phyloP scores from a whole-genome alignment of 2,113 vertebrate species.

The Rhinopithecus roxellana region DNA sequence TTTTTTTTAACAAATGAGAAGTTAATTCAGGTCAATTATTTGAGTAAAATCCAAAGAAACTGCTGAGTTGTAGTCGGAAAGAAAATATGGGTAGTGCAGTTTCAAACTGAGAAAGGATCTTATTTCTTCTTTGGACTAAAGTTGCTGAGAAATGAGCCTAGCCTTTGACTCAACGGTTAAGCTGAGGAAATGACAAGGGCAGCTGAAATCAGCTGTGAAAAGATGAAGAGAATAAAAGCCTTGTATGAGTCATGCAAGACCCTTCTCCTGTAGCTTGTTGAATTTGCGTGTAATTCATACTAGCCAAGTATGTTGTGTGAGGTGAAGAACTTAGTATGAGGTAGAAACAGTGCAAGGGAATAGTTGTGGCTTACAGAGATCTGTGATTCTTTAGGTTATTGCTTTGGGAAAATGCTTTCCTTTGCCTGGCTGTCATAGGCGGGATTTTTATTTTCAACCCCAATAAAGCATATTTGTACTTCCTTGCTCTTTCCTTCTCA shows the following conservation, averaged over 20 bases:
- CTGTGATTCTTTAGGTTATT: not conserved
- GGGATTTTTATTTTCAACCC: not conserved
- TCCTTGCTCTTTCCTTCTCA: not conserved
- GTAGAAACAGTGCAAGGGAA: fast-evolving
- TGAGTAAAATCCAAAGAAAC: not conserved
- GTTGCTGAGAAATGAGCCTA: not conserved
- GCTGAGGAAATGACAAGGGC: not conserved
- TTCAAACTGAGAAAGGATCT: not conserved
- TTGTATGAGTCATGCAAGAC: fast-evolving
- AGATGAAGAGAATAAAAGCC: fast-evolving
- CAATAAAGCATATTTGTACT: not conserved
- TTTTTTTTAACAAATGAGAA: not conserved
- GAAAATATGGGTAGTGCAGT: not conserved
- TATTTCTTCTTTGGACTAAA: not conserved
- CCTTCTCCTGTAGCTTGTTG: not conserved
- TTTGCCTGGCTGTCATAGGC: not conserved
- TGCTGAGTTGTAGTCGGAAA: constrained; percentile 38
- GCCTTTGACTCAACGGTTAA: not conserved
- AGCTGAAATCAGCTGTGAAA: fast-evolving
- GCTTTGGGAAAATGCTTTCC: not conserved
- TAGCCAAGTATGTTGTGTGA: not conserved
- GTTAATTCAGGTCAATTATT: constrained; percentile 32
- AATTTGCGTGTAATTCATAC: fast-evolving
- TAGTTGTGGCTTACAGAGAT: no score
- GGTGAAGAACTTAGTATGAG: no score